A percentile compares a stretch with the other conserved stretches of the same genome.
phyloP scores from a whole-genome alignment of 2,797 vertebrate species.

The Decapterus maruadsi region DNA sequence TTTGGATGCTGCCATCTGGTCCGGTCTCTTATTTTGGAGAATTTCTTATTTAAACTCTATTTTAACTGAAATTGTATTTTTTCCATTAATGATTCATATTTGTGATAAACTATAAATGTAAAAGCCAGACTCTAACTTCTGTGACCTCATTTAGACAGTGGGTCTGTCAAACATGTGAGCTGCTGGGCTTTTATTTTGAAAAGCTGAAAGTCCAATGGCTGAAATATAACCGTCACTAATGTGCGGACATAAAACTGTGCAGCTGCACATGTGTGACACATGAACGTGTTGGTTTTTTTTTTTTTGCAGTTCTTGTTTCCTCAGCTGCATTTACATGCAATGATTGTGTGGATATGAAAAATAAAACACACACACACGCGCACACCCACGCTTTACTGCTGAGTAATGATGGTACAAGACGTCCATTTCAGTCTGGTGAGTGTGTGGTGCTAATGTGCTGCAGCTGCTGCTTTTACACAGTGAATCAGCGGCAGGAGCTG shows the following conservation, averaged over 20 bases:
- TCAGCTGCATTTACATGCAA: background rate
- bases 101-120: conserved; percentile 13
- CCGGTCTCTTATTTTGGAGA: background rate
- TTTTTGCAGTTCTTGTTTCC: background rate
- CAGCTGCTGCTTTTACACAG: background rate
- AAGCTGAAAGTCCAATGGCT: conserved; percentile 1
- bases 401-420: background rate
- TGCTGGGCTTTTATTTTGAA: conserved; percentile 11
- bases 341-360: background rate
- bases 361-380: background rate
- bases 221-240: conserved; percentile 25
- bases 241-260: conserved; percentile 13
- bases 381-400: background rate
- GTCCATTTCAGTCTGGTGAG: background rate
- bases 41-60: conserved; percentile 28
- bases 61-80: conserved; percentile 19
- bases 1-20: background rate
- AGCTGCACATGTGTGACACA: background rate
- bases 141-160: conserved; percentile 18
- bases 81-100: conserved; percentile 40
- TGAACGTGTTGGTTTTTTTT: no score
- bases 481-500: background rate
- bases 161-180: conserved; percentile 21
- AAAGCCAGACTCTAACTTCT: conserved; percentile 14
- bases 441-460: background rate